Evolutionary conservation across 2,113 vertebrate species (phyloP), one percentile per base, ranked within the genome.

Genomic region (Hippocampus guttulatus): DNA sequence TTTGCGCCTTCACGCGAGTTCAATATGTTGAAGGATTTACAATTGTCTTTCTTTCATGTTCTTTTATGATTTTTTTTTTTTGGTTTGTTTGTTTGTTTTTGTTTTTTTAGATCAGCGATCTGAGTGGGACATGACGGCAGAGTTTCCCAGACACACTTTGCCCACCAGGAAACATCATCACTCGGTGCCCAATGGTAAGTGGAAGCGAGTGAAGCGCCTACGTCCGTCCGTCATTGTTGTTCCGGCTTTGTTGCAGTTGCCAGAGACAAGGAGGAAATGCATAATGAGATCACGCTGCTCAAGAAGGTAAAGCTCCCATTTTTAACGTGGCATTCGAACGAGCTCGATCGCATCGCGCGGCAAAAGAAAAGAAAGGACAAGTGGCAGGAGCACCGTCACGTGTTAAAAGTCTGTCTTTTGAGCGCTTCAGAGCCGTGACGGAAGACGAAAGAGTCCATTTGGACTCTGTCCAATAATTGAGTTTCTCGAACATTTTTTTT

Each of bases 211-310:
- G 20, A 25, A 12, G 1, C 3, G 64, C 11, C 33, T 38, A 5
- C 33, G 5, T 38, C 33, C 33, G 14, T 16, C 18, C 51, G 70
- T 2, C 12, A 2, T 69, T 18, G 45, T 0, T 68, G 20, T 70
- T 47, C 74, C 88, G 85, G 88, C 38, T 82, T 78, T 61, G 15
- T 60, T 51, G 14, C 76, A 88, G 87, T 91, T 70, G 80, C 91
- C 38, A 94, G 93, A 85, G 95, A 95, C 47, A 98, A 94, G 68
- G 95, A 98, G 81, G 95, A 95, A 69, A 97, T 98, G 96, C 95
- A 97, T 14, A 93, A 96, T 57, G 95, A 98, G 88, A 97, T 98
- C 54, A 91, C 96, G 41, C 93, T 93, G 69, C 83, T 98, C 61
- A 98, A 98, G 82, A 98, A 98, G 95, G 96, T 98, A 90, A 15